Evolutionary conservation across 2,797 vertebrate genomes (phyloP).

Genomic region (Xiphorhynchus erythropygius): DNA sequence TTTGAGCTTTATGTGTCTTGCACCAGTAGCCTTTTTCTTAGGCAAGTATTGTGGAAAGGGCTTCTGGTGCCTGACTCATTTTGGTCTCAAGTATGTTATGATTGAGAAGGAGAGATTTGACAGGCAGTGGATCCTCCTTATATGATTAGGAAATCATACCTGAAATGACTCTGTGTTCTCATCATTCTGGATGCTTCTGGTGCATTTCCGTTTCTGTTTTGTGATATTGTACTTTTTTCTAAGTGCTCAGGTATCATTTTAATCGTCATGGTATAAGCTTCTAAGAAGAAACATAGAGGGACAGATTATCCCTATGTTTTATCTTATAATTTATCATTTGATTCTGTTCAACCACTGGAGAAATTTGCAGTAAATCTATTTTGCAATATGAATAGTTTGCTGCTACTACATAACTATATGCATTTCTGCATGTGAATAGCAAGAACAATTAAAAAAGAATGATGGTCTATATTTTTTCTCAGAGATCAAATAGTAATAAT

Average conservation of each 20-base stretch:
- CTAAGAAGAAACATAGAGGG: not conserved
- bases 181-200: not conserved
- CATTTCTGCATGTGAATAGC: not conserved
- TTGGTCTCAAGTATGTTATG: not conserved
- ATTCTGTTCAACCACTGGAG: not conserved
- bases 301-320: not conserved
- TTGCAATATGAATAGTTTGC: not conserved
- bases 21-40: not conserved
- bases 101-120: not conserved
- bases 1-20: not conserved
- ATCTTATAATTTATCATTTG: not conserved
- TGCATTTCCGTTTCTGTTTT: not conserved
- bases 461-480: not conserved
- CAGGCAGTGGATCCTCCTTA: not conserved
- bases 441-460: not conserved
- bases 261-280: not conserved
- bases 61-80: not conserved
- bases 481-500: not conserved
- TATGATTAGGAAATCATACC: not conserved
- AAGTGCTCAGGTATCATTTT: not conserved
- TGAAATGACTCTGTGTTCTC: not conserved
- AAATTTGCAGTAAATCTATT: not conserved
- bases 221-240: not conserved
- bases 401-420: not conserved
- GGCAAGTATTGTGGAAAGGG: rapidly evolving